Evolutionary conservation across 2,797 vertebrate species (phyloP).

Genomic region (Pseudocheirus occidentalis): DNA sequence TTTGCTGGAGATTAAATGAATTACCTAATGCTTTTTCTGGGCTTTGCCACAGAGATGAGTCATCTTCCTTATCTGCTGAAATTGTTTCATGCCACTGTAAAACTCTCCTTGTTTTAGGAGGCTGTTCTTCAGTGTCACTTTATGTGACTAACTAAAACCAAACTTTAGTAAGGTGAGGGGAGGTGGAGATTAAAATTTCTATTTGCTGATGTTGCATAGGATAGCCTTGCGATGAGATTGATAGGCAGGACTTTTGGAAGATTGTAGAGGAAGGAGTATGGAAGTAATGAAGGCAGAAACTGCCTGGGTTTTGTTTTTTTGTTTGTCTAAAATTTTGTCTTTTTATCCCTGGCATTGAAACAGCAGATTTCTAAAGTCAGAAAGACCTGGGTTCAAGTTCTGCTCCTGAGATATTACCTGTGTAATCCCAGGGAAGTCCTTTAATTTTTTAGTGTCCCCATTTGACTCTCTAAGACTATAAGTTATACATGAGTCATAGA

Average conservation of each 20-base stretch:
- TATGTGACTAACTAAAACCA: not conserved
- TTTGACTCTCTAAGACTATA: not conserved
- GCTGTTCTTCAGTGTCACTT: not conserved
- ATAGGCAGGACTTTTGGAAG: not conserved
- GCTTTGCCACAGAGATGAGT: constrained; percentile 12
- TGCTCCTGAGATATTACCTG: not conserved
- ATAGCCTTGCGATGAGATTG: not conserved
- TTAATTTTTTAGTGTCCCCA: not conserved
- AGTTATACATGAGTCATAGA: not conserved
- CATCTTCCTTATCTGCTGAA: not conserved
- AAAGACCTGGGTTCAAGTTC: not conserved
- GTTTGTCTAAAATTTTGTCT: not conserved
- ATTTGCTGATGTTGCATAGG: not conserved
- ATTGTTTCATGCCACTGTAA: not conserved
- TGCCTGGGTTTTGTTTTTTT: not conserved
- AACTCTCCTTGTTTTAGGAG: not conserved
- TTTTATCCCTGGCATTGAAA: not conserved
- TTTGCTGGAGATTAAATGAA: constrained; percentile 58
- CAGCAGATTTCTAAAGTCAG: not conserved
- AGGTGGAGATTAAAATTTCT: not conserved
- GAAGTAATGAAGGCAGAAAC: not conserved
- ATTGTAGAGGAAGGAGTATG: not conserved
- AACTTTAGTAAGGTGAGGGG: not conserved
- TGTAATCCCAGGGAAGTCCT: not conserved
- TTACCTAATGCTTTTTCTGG: constrained; percentile 53